Conservation (phyloP, 2,797 vertebrate species). For the Ispidina picta region DNA sequence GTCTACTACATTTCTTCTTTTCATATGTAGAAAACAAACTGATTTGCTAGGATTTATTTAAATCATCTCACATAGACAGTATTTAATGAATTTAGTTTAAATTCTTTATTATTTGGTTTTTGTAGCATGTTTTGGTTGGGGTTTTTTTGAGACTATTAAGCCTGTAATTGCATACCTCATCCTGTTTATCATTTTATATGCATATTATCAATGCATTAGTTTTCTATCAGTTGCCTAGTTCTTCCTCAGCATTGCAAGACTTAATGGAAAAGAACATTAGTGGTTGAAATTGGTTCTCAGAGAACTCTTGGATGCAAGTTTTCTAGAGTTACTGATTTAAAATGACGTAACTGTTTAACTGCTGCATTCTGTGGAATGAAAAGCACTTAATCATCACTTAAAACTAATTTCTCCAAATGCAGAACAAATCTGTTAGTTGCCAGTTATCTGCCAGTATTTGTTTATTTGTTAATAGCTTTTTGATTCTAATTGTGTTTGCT, state of each 20-base stretch:
- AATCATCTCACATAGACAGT: not conserved
- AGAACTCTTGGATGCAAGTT: not conserved
- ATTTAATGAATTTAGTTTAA: not conserved
- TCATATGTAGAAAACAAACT: not conserved
- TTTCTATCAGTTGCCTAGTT: not conserved
- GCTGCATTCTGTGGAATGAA: not conserved
- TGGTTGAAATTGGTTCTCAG: not conserved
- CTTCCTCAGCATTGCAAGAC: not conserved
- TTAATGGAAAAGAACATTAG: not conserved
- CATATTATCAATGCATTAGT: not conserved
- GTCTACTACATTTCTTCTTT: not conserved
- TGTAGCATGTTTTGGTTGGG: not conserved
- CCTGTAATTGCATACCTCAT: not conserved
- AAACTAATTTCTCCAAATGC: not conserved
- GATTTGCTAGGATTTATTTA: not conserved
- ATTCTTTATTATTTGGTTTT: not conserved
- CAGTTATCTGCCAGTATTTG: not conserved
- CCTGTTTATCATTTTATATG: conserved; percentile 5
- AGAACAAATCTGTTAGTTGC: not conserved
- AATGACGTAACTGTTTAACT: not conserved
- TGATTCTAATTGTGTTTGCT: not conserved
- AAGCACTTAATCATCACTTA: not conserved
- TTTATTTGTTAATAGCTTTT: not conserved
- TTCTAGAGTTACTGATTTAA: not conserved
- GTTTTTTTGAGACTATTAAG: not conserved